A percentile compares a stretch with the other conserved stretches of the same genome.
Evolutionary conservation across 1,140 invertebrate genomes (phyloP).

Genomic region (Pseudomyrmex dendroicus): DNA sequence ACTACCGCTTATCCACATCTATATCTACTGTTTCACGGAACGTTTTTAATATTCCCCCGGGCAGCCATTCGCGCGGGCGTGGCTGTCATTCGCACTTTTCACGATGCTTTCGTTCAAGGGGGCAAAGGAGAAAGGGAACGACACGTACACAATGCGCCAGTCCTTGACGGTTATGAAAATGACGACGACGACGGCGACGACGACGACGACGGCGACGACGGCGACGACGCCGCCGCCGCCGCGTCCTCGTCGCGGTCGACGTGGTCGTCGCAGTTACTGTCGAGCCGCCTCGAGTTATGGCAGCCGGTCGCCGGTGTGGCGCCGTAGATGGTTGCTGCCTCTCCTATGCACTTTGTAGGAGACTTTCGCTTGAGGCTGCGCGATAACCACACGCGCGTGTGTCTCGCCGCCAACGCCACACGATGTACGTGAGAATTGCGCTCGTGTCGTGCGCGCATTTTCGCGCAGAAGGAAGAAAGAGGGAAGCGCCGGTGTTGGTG

Average conservation of each 20-base stretch:
- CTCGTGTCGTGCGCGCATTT: conserved; percentile 46
- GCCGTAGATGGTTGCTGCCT: not conserved
- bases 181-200: conserved; percentile 58
- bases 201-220: conserved; percentile 16
- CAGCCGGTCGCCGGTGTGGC: conserved; percentile 37
- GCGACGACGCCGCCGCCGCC: conserved; percentile 29
- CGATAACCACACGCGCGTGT: conserved; percentile 60
- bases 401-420: conserved; percentile 12
- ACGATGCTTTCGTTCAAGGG: conserved; percentile 26
- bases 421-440: not conserved
- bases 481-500: not conserved
- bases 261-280: conserved; percentile 35
- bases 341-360: conserved; percentile 21
- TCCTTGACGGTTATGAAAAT: conserved; percentile 49
- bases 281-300: conserved; percentile 51
- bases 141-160: conserved; percentile 68
- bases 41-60: conserved; percentile 81
- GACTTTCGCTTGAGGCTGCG: conserved; percentile 60
- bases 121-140: conserved; percentile 42
- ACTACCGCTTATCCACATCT: conserved; percentile 40
- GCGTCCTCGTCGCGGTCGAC: conserved; percentile 33
- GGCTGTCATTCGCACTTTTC: conserved; percentile 75
- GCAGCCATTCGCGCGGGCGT: conserved; percentile 77
- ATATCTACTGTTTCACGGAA: conserved; percentile 60
- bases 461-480: conserved; percentile 37